Conservation (phyloP, 92 coral and sea anemone genomes). For the Virgularia gustaviana region DNA sequence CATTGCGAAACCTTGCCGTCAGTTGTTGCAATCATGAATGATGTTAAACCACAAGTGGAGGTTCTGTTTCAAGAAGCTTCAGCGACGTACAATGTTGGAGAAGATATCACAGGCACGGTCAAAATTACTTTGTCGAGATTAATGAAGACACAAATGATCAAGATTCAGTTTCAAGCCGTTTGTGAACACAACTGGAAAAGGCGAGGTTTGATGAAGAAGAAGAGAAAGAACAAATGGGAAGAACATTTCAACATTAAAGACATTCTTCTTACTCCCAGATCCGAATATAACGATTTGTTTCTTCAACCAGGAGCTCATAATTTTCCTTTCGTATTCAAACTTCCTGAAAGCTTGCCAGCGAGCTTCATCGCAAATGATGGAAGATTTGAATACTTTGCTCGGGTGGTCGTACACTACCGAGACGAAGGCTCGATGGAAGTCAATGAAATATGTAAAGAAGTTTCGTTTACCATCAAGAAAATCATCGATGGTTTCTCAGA, state of each 20-base stretch:
- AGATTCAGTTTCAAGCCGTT: conserved; percentile 15
- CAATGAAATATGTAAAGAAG: conserved; percentile 19
- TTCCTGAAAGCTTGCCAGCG: conserved; percentile 21
- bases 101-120: conserved; percentile 22
- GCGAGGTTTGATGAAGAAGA: conserved; percentile 22
- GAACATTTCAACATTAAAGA: conserved; percentile 37
- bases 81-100: conserved; percentile 15
- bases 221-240: background rate
- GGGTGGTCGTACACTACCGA: conserved; percentile 27
- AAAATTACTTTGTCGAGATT: conserved; percentile 1
- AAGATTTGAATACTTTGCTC: conserved; percentile 36
- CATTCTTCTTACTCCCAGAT: conserved; percentile 33
- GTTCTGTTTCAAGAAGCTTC: conserved; percentile 18
- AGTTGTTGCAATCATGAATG: too few relatives aligned
- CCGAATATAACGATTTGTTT: conserved; percentile 31
- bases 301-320: conserved; percentile 26
- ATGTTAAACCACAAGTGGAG: conserved; percentile 16
- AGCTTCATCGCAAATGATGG: conserved; percentile 12
- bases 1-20: background rate
- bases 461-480: conserved; percentile 10
- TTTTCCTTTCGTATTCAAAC: conserved; percentile 16
- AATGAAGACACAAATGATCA: conserved; percentile 36
- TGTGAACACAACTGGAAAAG: conserved; percentile 26
- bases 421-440: conserved; percentile 34
- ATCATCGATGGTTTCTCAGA: conserved; percentile 19